Evolutionary conservation across 1,140 invertebrate species (phyloP).

Genomic region (Marisa cornuarietis): DNA sequence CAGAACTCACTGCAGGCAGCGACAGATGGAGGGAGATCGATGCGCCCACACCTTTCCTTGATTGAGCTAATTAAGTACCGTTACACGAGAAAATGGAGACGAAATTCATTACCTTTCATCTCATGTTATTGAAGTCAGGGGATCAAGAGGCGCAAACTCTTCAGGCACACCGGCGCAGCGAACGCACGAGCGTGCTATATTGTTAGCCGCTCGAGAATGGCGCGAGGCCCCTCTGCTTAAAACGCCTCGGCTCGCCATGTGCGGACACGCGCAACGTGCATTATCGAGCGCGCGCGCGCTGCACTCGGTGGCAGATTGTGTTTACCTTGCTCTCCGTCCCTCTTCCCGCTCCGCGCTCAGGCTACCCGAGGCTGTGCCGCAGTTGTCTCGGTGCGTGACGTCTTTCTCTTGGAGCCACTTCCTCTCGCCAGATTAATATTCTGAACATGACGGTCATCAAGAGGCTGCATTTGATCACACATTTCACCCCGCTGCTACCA

Average conservation of each 20-base stretch:
- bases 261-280: conserved; percentile 7
- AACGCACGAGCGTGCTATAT: conserved; percentile 10
- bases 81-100: too few relatives aligned
- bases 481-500: too few relatives aligned
- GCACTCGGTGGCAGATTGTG: conserved; percentile 21
- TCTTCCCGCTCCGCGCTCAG: not conserved
- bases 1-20: too few relatives aligned
- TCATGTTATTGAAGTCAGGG: not conserved
- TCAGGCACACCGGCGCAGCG: not conserved
- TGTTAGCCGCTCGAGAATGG: not conserved
- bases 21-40: too few relatives aligned
- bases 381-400: conserved; percentile 1
- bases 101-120: too few relatives aligned
- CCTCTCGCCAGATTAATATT: not conserved
- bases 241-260: not conserved
- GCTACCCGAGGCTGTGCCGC: not conserved
- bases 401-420: not conserved
- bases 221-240: not conserved
- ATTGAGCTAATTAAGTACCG: too few relatives aligned
- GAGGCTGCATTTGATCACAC: not conserved
- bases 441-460: not conserved
- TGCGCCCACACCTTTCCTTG: too few relatives aligned
- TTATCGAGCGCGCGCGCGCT: not conserved
- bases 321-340: conserved; percentile 11
- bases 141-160: not conserved